Conservation (phyloP, 2,888 invertebrate species). For the Monoplex corrugatus region DNA sequence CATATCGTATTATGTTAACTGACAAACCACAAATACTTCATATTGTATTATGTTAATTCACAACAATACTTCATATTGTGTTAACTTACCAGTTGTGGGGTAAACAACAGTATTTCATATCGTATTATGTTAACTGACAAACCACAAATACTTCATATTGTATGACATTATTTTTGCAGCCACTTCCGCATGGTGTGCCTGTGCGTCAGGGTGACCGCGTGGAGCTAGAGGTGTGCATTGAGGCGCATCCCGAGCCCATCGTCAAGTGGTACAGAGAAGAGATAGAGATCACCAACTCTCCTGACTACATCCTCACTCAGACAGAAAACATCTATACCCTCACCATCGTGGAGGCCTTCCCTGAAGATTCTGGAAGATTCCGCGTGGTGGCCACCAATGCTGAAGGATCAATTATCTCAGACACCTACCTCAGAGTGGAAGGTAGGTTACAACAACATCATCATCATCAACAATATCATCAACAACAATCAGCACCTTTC, state of each 20-base stretch:
- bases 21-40: too few relatives aligned
- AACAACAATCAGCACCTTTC: too few relatives aligned
- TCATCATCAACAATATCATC: too few relatives aligned
- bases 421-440: conserved; percentile 71
- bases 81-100: too few relatives aligned
- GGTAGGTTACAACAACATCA: too few relatives aligned
- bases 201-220: conserved; percentile 73
- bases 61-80: too few relatives aligned
- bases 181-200: conserved; percentile 46
- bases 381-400: conserved; percentile 90
- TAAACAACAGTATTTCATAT: too few relatives aligned
- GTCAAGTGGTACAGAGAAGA: conserved; percentile 80
- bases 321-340: conserved; percentile 89
- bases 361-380: conserved; percentile 89
- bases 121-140: too few relatives aligned
- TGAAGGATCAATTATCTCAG: conserved; percentile 85
- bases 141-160: not conserved
- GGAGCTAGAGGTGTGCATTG: conserved; percentile 74
- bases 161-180: conserved; percentile 35
- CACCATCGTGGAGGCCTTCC: conserved; percentile 85
- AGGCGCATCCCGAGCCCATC: conserved; percentile 78
- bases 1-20: too few relatives aligned
- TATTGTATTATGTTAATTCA: too few relatives aligned
- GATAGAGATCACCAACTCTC: conserved; percentile 85
- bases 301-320: conserved; percentile 87